phyloP scores from a whole-genome alignment of 2,113 vertebrate genomes.

The Myxocyprinus asiaticus region DNA sequence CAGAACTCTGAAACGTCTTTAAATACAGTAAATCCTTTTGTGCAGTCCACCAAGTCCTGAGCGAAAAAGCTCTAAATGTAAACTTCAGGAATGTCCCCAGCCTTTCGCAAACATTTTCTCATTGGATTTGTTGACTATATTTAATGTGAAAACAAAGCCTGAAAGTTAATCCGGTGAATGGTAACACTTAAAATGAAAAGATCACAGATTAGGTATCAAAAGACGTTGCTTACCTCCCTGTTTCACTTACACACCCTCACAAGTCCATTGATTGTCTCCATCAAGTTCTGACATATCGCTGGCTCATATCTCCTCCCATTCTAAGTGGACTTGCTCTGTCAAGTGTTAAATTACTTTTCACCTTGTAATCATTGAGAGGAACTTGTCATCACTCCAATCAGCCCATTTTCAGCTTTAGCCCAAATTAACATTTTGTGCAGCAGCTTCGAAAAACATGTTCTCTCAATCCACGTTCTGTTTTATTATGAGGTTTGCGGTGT shows the following conservation, averaged over 20 bases:
- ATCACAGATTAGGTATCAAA: not conserved
- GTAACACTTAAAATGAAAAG: not conserved
- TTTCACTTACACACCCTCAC: slow-evolving; percentile 16
- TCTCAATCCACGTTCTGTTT: not conserved
- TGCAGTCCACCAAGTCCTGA: not conserved
- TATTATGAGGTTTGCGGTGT: not conserved
- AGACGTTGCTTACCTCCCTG: not conserved
- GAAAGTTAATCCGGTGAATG: too few relatives aligned
- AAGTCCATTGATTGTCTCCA: not conserved
- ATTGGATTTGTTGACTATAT: not conserved
- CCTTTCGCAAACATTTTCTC: not conserved
- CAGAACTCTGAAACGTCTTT: not conserved
- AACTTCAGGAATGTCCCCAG: not conserved
- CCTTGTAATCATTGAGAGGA: not conserved
- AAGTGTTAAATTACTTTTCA: slow-evolving; percentile 22
- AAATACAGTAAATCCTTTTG: not conserved
- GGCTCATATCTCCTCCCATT: slow-evolving; percentile 25
- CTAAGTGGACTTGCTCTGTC: not conserved
- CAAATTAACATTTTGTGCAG: not conserved
- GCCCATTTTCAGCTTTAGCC: not conserved
- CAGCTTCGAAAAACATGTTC: not conserved
- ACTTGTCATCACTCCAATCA: not conserved
- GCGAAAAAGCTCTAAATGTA: too few relatives aligned
- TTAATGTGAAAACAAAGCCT: not conserved
- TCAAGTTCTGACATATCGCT: slow-evolving; percentile 36